Percentiles rank a stretch among this genome's conserved stretches.
phyloP scores from a whole-genome alignment of 2,113 vertebrate species.

The Ammodytes dubius region DNA sequence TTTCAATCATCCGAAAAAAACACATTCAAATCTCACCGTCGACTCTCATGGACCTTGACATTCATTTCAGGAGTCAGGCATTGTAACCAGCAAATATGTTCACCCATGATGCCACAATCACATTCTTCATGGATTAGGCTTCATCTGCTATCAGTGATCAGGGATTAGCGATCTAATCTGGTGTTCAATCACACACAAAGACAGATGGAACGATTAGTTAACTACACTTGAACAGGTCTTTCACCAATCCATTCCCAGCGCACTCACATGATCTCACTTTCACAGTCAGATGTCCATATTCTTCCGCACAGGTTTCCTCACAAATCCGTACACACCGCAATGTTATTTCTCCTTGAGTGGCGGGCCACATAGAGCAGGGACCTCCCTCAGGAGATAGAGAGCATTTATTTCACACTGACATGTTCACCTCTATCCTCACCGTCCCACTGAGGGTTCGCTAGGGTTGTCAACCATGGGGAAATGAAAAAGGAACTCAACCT shows the following conservation, averaged over 20 bases:
- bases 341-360: slow-evolving; percentile 77
- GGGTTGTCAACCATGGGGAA: slow-evolving; percentile 77
- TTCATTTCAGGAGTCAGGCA: slow-evolving; percentile 46
- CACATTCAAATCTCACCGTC: slow-evolving; percentile 43
- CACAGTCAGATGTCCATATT: slow-evolving; percentile 63
- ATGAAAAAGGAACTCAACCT: slow-evolving; percentile 75
- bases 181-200: slow-evolving; percentile 55
- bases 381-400: slow-evolving; percentile 76
- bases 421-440: slow-evolving; percentile 75
- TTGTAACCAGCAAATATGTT: slow-evolving; percentile 42
- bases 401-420: slow-evolving; percentile 83
- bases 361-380: slow-evolving; percentile 63
- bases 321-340: slow-evolving; percentile 51
- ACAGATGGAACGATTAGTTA: slow-evolving; percentile 60
- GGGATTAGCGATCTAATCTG: slow-evolving; percentile 54
- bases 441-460: slow-evolving; percentile 68
- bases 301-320: slow-evolving; percentile 48
- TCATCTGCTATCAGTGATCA: slow-evolving; percentile 52
- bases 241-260: not conserved
- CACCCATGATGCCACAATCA: slow-evolving; percentile 33
- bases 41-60: slow-evolving; percentile 37
- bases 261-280: slow-evolving; percentile 41
- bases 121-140: slow-evolving; percentile 44
- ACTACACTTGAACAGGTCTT: slow-evolving; percentile 51
- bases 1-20: slow-evolving; percentile 56